Conservation (phyloP, 2,797 vertebrate genomes). For the Melanotaenia pygmaea region DNA sequence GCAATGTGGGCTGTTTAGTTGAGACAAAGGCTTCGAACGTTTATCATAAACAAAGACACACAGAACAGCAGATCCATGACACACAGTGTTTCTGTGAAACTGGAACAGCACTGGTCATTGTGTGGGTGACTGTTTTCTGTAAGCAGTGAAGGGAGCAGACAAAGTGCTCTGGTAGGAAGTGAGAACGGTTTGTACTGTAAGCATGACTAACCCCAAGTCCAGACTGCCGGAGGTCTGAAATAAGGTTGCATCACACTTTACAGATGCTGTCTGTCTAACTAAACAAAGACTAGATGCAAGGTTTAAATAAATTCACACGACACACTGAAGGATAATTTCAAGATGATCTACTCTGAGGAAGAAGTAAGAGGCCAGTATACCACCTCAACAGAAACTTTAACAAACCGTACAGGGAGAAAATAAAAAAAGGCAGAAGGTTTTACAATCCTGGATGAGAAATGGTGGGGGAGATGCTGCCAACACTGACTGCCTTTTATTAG, state of each 20-base stretch:
- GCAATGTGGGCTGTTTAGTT: neutral
- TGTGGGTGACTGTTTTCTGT: constrained; percentile 22
- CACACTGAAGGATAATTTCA: no score
- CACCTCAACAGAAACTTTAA: neutral
- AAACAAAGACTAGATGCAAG: neutral
- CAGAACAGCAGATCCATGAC: constrained; percentile 34
- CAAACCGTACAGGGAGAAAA: no score
- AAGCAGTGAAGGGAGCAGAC: neutral
- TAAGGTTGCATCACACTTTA: neutral
- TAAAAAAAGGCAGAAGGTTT: neutral
- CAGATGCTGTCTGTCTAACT: neutral
- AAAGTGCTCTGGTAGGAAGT: constrained; percentile 8
- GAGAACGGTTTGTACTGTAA: constrained; percentile 13
- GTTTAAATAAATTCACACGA: neutral
- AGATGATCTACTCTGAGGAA: no score
- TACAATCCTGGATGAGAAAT: neutral
- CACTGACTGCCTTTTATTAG: no score
- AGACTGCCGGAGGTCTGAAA: neutral
- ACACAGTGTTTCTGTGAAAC: constrained; percentile 17
- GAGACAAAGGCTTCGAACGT: constrained; percentile 11
- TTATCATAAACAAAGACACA: constrained; percentile 26
- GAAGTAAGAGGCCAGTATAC: neutral
- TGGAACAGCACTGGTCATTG: constrained; percentile 25
- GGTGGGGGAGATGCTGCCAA: neutral
- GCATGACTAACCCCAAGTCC: neutral